These are phyloP conservation scores for Folsomia manolachei DNA, from an alignment of 2,888 invertebrate genomes.

Conservation along the genomic window DNA sequence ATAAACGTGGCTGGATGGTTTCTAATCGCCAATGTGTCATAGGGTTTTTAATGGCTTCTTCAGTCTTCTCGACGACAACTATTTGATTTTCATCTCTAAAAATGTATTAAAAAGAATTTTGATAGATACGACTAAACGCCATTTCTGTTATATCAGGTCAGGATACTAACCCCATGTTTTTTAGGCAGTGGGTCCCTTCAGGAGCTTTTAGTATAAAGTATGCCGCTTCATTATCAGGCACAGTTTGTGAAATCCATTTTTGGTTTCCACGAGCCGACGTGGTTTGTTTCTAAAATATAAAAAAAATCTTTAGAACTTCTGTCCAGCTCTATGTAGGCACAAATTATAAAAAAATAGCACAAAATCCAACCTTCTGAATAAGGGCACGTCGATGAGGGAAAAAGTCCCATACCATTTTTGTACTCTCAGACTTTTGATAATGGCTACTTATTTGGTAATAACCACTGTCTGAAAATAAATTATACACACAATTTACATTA, in stretches of 20 bases:
- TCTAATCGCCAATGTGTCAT: background rate
- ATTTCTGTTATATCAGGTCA: too few relatives aligned
- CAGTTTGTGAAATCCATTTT: background rate
- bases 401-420: slow-evolving; percentile 4
- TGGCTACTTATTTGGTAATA: background rate
- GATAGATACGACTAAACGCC: too few relatives aligned
- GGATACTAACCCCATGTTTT: slow-evolving; percentile 4
- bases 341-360: too few relatives aligned
- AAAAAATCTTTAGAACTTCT: too few relatives aligned
- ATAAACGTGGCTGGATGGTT: background rate
- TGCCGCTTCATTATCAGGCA: background rate
- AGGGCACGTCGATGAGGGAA: background rate
- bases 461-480: background rate
- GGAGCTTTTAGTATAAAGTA: background rate
- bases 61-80: background rate
- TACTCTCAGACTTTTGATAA: background rate
- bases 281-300: background rate
- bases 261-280: background rate
- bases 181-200: background rate
- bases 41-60: background rate
- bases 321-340: too few relatives aligned
- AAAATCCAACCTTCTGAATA: background rate
- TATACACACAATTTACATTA: background rate
- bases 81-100: slow-evolving; percentile 3
- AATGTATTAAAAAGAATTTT: too few relatives aligned